phyloP scores from a whole-genome alignment of 2,797 vertebrate species.

The Hapalemur alaotrensis region DNA sequence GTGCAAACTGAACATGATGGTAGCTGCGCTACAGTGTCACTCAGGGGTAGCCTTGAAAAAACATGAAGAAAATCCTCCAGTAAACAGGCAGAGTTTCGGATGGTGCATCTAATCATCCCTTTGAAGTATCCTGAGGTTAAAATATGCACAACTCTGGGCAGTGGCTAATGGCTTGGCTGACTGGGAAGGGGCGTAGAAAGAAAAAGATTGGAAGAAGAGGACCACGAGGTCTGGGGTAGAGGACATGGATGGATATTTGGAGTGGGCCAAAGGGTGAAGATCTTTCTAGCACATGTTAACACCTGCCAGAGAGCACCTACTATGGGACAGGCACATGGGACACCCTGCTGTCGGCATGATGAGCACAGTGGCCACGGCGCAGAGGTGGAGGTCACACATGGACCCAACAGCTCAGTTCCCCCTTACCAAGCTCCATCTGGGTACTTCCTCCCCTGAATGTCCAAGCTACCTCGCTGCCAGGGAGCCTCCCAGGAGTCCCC shows the following conservation, averaged over 20 bases:
- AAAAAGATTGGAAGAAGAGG: background rate
- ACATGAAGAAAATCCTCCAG: background rate
- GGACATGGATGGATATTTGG: background rate
- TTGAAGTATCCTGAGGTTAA: background rate
- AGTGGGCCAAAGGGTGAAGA: background rate
- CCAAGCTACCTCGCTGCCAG: background rate
- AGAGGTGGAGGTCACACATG: background rate
- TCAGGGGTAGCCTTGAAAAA: background rate
- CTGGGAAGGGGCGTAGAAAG: background rate
- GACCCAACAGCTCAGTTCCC: background rate
- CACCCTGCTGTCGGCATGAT: background rate
- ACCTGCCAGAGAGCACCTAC: no score
- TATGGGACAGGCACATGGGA: background rate
- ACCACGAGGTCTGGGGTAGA: background rate
- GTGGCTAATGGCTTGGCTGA: background rate
- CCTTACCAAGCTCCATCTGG: background rate
- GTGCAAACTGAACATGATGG: background rate
- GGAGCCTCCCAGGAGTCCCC: background rate
- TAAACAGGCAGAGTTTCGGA: background rate
- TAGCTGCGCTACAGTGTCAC: background rate
- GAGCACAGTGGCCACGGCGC: background rate
- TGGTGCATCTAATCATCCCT: no score
- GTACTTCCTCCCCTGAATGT: background rate
- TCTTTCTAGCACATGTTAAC: background rate
- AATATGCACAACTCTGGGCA: background rate